These are phyloP conservation scores for Melanotaenia boesemani DNA, from an alignment of 2,797 vertebrate genomes.

Conservation along the genomic window DNA sequence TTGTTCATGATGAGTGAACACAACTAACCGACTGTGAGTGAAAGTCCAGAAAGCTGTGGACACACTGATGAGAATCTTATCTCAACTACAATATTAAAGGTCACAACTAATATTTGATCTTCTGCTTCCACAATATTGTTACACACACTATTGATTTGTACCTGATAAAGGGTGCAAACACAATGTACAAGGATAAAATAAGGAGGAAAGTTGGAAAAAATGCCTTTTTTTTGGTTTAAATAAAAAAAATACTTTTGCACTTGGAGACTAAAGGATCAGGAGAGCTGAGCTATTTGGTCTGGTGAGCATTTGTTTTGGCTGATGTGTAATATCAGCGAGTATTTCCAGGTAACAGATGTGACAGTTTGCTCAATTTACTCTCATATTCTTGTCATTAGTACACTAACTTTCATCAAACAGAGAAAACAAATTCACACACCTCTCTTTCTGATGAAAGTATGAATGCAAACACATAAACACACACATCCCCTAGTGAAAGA, in stretches of 20 bases:
- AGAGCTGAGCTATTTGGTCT: constrained; percentile 39
- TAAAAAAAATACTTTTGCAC: not conserved
- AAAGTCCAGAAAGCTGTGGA: not conserved
- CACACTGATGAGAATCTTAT: not conserved
- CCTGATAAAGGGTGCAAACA: not conserved
- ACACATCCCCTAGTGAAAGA: constrained; percentile 30
- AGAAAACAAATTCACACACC: constrained; percentile 11
- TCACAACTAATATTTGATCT: not conserved
- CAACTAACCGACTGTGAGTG: no score
- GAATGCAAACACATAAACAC: constrained; percentile 20
- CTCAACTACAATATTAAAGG: not conserved
- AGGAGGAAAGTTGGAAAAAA: not conserved
- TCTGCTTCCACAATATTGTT: not conserved
- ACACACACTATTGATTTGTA: not conserved
- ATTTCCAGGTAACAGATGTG: constrained; percentile 69
- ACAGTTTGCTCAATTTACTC: constrained; percentile 50
- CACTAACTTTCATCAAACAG: not conserved
- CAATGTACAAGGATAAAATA: not conserved
- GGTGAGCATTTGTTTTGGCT: constrained; percentile 52
- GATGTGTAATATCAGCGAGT: constrained; percentile 60
- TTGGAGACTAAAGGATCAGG: constrained; percentile 27
- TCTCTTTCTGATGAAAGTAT: not conserved
- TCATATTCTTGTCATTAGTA: not conserved
- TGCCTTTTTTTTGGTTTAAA: not conserved
- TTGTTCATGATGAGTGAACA: not conserved